phyloP scores from a whole-genome alignment of 2,797 vertebrate species.

The Gila robusta region DNA sequence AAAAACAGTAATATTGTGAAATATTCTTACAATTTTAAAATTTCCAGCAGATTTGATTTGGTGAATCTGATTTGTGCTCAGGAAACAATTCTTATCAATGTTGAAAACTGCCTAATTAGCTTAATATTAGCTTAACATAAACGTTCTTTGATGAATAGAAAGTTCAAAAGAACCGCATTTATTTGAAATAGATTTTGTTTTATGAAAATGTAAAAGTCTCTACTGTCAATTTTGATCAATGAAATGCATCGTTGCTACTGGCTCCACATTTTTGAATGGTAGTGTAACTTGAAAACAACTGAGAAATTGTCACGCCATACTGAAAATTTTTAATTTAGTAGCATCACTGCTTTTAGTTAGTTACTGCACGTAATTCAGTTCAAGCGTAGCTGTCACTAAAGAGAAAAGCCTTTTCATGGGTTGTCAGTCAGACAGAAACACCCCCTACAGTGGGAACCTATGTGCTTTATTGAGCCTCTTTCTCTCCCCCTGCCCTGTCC shows the following conservation, averaged over 20 bases:
- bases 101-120: neutral
- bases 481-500: slow-evolving; percentile 48
- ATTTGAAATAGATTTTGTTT: neutral
- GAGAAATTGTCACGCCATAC: neutral
- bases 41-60: neutral
- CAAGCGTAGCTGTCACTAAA: slow-evolving; percentile 31
- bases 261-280: neutral
- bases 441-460: slow-evolving; percentile 24
- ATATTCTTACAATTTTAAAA: neutral
- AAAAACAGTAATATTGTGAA: neutral
- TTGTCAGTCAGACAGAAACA: slow-evolving; percentile 40
- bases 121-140: neutral
- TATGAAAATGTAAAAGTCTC: neutral
- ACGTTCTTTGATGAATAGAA: neutral
- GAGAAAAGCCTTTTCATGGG: slow-evolving; percentile 38
- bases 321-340: neutral
- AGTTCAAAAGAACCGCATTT: neutral
- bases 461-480: slow-evolving; percentile 44
- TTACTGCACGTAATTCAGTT: slow-evolving; percentile 24
- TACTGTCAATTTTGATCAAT: neutral
- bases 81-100: neutral
- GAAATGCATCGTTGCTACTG: neutral
- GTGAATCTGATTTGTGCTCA: neutral
- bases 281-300: neutral
- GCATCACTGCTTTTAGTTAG: neutral